Base-by-base conservation (phyloP, 2,113 vertebrate genomes). In the Phrynosoma blainvillii region DNA sequence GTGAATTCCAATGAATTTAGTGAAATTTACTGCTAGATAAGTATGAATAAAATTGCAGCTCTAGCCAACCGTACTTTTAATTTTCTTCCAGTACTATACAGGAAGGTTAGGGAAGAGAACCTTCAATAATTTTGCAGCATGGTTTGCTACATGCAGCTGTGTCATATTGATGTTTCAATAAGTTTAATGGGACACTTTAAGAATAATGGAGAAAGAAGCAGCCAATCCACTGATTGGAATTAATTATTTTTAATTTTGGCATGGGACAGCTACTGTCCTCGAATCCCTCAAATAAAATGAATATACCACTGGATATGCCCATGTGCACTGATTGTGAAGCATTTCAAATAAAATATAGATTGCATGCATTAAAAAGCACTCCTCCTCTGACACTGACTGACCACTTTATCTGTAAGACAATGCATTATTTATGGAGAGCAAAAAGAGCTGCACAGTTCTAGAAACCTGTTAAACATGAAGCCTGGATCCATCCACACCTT, bases 301-400 rank as follows among this genome's bases (percentile, higher is more conserved):
- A 82, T 52, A 83, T 32, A 68, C 23, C 80, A 75, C 52, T 42
- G 47, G 76, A 54, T 54, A 77, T 5, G 5, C 13, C 59, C 73
- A 68, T 68, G 30, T 54, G 36, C 59, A 66, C 25, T 21, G 9
- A 52, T 66, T 84, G 62, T 75, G 32, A 32, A 75, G 62, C 59
- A 79, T 40, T 74, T 74, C 68, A 74, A 84, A 54, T 74, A 81
- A 87, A 87, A 87, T 56, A 62, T 62, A 59, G 79, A 59, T 42
- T 73, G 47, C n/a, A 84, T 84, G 47, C 68, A 84, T 84, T 54
- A 84, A 84, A 84, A 87, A 74, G 76, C 47, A 81, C 62, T 87
- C 78, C 73, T 66, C 66, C 47, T 23, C 18, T 47, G 75, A 86
- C 65, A 74, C 52, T 14, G 68, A 62, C 25, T 16, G 77, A 42